phyloP scores from a whole-genome alignment of 2,888 invertebrate species.

The Nemapogon koenigi region DNA sequence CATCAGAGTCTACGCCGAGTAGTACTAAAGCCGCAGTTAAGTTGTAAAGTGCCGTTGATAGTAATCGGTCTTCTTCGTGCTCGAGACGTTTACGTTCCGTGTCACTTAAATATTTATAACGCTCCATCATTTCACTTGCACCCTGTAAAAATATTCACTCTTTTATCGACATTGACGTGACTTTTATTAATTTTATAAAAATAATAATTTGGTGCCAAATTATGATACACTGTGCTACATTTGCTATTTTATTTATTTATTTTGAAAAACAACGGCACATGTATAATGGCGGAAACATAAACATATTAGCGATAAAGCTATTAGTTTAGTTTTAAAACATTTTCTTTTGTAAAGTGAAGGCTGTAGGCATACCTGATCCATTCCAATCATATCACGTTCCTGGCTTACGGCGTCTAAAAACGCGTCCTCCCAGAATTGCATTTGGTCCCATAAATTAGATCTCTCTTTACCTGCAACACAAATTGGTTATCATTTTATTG shows the following conservation, averaged over 20 bases:
- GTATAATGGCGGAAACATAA: no score
- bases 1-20: constrained; percentile 85
- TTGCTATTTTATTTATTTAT: no score
- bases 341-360: no score
- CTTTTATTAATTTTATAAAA: no score
- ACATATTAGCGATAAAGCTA: no score
- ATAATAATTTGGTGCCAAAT: no score
- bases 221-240: no score
- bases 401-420: constrained; percentile 97
- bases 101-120: constrained; percentile 92
- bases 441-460: constrained; percentile 95
- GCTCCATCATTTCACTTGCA: constrained; percentile 98
- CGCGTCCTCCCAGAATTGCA: constrained; percentile 99
- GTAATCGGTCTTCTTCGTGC: constrained; percentile 94
- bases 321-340: no score
- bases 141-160: constrained; percentile 69
- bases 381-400: constrained; percentile 98
- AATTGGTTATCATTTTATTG: background rate
- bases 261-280: no score
- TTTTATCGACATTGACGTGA: no score
- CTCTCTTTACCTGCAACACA: constrained; percentile 75
- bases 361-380: constrained; percentile 80
- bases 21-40: constrained; percentile 94
- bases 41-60: constrained; percentile 96
- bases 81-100: constrained; percentile 94